A percentile compares a stretch with the other conserved stretches of the same genome.
Evolutionary conservation across 2,888 invertebrate genomes (phyloP).

Genomic region (Panopea generosa): DNA sequence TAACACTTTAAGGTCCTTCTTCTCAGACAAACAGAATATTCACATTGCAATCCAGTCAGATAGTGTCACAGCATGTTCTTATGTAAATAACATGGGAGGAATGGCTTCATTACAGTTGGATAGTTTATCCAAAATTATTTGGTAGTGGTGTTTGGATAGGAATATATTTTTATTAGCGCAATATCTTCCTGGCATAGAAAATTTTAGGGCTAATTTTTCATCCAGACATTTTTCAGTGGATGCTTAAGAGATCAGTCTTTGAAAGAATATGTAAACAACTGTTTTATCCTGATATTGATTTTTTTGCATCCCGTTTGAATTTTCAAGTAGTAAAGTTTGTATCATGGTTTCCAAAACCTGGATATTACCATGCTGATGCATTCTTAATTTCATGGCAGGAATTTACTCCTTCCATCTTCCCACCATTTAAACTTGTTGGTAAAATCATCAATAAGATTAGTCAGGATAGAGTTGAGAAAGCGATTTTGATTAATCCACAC

Average conservation of each 20-base stretch:
- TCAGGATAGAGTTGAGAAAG: background rate
- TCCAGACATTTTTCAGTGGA: no score
- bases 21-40: background rate
- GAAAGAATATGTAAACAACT: conserved; percentile 21
- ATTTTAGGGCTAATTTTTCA: no score
- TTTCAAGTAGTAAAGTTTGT: conserved; percentile 19
- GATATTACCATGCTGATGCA: conserved; percentile 15
- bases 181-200: conserved; percentile 30
- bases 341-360: conserved; percentile 21
- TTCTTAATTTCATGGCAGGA: conserved; percentile 29
- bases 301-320: conserved; percentile 8
- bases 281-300: conserved; percentile 41
- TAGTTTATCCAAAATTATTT: conserved; percentile 19
- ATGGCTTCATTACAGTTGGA: conserved; percentile 13
- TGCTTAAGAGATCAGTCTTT: conserved; percentile 41
- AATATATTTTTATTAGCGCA: conserved; percentile 23
- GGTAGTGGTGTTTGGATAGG: conserved; percentile 29
- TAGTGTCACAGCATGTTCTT: conserved; percentile 3
- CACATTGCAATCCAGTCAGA: conserved; percentile 29
- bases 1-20: conserved; percentile 17
- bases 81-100: background rate
- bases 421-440: conserved; percentile 3
- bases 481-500: background rate
- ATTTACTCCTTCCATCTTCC: conserved; percentile 15
- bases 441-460: conserved; percentile 2